Percentiles rank a stretch among this genome's conserved stretches.
Evolutionary conservation across 2,888 invertebrate species (phyloP).

Genomic region (Ptilodon capucinus): DNA sequence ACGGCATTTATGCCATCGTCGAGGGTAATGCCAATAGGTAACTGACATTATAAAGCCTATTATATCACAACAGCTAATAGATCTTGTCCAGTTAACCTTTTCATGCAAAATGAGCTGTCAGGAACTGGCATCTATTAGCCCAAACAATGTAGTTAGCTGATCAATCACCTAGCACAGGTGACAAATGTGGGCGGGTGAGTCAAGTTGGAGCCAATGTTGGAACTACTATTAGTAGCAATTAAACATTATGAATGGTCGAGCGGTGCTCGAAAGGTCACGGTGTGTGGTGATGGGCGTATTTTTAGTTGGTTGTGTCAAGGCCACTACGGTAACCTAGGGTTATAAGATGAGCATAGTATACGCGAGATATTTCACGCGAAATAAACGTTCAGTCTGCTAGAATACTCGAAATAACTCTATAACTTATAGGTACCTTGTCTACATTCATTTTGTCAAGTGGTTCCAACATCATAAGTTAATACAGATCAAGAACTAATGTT

Average conservation of each 20-base stretch:
- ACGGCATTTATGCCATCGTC: no score
- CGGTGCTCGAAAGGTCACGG: constrained; percentile 1
- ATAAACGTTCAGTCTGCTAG: no score
- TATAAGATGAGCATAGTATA: no score
- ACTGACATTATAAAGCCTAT: no score
- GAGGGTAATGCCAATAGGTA: no score
- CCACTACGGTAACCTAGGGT: neutral
- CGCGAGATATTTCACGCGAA: no score
- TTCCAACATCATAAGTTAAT: no score
- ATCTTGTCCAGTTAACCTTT: neutral
- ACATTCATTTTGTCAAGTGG: no score
- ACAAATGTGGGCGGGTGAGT: neutral
- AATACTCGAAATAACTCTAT: no score
- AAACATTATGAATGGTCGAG: constrained; percentile 1
- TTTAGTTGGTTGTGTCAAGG: neutral
- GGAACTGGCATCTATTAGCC: neutral
- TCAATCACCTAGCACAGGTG: neutral
- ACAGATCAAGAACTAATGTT: no score
- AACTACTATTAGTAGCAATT: neutral
- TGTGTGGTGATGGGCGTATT: neutral
- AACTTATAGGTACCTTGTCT: no score
- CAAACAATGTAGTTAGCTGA: neutral
- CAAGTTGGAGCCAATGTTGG: neutral
- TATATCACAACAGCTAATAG: neutral
- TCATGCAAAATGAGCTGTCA: neutral